These are phyloP conservation scores for Magallana gigas DNA, from an alignment of 1,140 invertebrate genomes.

Conservation along the genomic window DNA sequence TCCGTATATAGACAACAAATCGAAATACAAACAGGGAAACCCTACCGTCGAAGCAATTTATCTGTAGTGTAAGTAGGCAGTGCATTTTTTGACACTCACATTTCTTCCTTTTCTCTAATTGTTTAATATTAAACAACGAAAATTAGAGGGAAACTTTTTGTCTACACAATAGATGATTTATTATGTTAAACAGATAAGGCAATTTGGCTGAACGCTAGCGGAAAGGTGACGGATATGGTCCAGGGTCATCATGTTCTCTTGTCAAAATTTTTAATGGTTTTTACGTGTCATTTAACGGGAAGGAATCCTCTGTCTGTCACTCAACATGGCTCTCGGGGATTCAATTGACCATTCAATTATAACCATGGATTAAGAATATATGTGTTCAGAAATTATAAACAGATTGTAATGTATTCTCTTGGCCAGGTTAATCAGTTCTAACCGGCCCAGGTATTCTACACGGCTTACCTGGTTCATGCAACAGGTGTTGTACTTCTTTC, in stretches of 20 bases:
- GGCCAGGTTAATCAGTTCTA: not conserved
- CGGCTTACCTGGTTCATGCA: no score
- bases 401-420: not conserved
- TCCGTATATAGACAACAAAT: not conserved
- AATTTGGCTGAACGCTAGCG: not conserved
- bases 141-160: not conserved
- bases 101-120: not conserved
- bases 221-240: not conserved
- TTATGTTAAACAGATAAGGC: not conserved
- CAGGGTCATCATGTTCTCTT: not conserved
- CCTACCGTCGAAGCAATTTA: not conserved
- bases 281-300: not conserved
- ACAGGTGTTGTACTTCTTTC: no score
- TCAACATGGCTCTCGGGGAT: not conserved
- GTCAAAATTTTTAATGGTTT: not conserved
- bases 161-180: not conserved
- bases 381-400: slow-evolving; percentile 5
- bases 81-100: slow-evolving; percentile 7
- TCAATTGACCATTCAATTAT: slow-evolving; percentile 32
- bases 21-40: not conserved
- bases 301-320: not conserved
- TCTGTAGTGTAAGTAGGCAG: not conserved
- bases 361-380: not conserved
- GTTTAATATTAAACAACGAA: not conserved
- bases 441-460: no score